Conservation (phyloP, 2,113 vertebrate genomes). For the Ciconia stormi region DNA sequence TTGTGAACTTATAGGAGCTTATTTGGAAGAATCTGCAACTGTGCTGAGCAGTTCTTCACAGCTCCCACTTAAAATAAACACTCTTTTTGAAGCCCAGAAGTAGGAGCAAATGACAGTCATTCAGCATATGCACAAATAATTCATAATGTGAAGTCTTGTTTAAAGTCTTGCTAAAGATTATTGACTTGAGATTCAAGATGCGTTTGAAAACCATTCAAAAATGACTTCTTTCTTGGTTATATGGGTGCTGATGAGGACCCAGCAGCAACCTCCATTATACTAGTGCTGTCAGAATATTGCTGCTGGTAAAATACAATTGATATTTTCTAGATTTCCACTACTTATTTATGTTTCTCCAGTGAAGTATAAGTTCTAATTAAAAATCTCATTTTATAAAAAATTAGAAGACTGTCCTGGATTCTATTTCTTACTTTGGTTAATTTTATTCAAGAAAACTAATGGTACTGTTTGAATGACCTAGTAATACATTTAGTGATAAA, state of each 20-base stretch:
- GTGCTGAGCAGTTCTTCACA: conserved; percentile 48
- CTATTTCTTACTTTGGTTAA: background rate
- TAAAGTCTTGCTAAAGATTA: conserved; percentile 24
- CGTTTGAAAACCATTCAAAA: background rate
- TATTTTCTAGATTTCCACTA: background rate
- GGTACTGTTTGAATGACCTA: background rate
- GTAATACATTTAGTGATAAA: background rate
- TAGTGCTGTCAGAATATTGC: background rate
- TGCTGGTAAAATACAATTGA: background rate
- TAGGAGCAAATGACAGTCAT: conserved; percentile 28
- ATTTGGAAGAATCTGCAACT: conserved; percentile 21
- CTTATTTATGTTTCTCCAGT: background rate
- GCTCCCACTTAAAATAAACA: conserved; percentile 34
- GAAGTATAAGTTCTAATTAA: background rate
- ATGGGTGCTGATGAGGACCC: background rate
- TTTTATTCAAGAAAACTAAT: background rate
- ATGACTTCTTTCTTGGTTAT: background rate
- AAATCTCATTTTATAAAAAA: background rate
- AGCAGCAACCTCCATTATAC: background rate
- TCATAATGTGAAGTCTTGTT: conserved; percentile 13
- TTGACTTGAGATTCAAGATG: conserved; percentile 14
- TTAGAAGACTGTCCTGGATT: background rate
- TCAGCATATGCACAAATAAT: conserved; percentile 54
- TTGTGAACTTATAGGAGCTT: conserved; percentile 21
- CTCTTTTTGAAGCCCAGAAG: conserved; percentile 36